Evolutionary conservation across 2,113 vertebrate genomes (phyloP).

Genomic region (Callionymus lyra): DNA sequence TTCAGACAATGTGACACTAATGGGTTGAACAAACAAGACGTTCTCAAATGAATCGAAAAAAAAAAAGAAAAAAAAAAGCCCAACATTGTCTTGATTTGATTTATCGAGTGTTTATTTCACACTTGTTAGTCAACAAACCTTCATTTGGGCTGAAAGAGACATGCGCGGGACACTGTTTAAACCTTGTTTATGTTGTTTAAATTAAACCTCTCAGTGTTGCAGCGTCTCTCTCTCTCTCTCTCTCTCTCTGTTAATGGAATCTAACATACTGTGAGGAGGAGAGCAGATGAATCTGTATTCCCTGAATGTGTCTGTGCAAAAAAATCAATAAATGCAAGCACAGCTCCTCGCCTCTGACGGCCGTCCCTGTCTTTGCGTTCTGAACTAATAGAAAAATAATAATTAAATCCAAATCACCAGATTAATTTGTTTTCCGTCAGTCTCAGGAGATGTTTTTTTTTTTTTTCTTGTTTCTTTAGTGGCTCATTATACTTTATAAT

Average conservation of each 20-base stretch:
- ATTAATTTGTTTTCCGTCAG: constrained; percentile 87
- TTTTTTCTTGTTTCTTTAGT: constrained; percentile 75
- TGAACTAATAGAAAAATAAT: constrained; percentile 83
- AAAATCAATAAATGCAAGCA: constrained; percentile 94
- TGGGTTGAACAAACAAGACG: constrained; percentile 41
- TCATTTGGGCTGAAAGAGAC: constrained; percentile 84
- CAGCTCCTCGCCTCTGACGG: constrained; percentile 80
- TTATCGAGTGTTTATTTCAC: constrained; percentile 91
- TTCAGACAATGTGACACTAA: constrained; percentile 25
- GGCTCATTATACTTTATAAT: constrained; percentile 91
- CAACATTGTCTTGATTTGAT: constrained; percentile 86
- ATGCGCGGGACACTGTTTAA: constrained; percentile 86
- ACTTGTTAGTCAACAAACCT: constrained; percentile 62
- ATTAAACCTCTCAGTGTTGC: constrained; percentile 91
- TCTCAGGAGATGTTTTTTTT: constrained; percentile 78
- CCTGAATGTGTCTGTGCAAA: constrained; percentile 76
- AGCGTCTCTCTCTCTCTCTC: constrained; percentile 87
- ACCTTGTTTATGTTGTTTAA: constrained; percentile 87
- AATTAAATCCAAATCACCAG: constrained; percentile 89
- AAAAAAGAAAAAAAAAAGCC: constrained; percentile 59
- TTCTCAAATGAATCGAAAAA: constrained; percentile 45
- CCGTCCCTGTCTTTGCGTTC: constrained; percentile 78
- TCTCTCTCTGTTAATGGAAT: constrained; percentile 99
- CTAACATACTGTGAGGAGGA: constrained; percentile 65
- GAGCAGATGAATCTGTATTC: constrained; percentile 99